A percentile compares a stretch with the other conserved stretches of the same genome.
phyloP scores from a whole-genome alignment of 53 echinoderm and acorn worm species.

The Crossaster papposus region DNA sequence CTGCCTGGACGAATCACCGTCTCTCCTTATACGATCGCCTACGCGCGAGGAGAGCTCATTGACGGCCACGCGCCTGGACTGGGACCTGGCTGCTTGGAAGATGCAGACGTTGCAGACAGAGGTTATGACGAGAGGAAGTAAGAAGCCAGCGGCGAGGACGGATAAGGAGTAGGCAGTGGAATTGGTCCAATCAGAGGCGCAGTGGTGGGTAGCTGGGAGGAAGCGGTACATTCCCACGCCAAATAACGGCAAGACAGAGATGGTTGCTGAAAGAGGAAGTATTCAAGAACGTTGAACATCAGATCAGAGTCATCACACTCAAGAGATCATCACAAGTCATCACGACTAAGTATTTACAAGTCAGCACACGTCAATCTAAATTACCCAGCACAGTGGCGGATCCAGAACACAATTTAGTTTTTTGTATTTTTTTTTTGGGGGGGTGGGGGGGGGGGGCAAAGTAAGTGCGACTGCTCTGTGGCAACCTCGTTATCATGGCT shows the following conservation, averaged over 20 bases:
- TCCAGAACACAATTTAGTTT: too few species aligned
- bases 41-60: background rate
- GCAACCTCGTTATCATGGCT: too few species aligned
- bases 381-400: too few species aligned
- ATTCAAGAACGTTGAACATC: background rate
- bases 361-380: too few species aligned
- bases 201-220: slow-evolving; percentile 47
- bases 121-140: slow-evolving; percentile 1
- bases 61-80: slow-evolving; percentile 27
- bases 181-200: slow-evolving; percentile 26
- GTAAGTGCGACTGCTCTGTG: too few species aligned
- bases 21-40: background rate
- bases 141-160: slow-evolving; percentile 18
- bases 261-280: slow-evolving; percentile 11
- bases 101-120: slow-evolving; percentile 24
- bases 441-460: too few species aligned
- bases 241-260: slow-evolving; percentile 32
- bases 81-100: slow-evolving; percentile 39
- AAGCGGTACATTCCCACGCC: slow-evolving; percentile 52
- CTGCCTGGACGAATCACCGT: background rate
- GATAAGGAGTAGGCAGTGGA: slow-evolving; percentile 17
- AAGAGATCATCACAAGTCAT: background rate
- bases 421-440: too few species aligned
- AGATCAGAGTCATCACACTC: too few species aligned
- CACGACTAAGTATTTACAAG: too few species aligned